Percentiles rank a stretch among this genome's conserved stretches.
Evolutionary conservation across 2,888 invertebrate genomes (phyloP).

Genomic region (Rhodophaea formosa): DNA sequence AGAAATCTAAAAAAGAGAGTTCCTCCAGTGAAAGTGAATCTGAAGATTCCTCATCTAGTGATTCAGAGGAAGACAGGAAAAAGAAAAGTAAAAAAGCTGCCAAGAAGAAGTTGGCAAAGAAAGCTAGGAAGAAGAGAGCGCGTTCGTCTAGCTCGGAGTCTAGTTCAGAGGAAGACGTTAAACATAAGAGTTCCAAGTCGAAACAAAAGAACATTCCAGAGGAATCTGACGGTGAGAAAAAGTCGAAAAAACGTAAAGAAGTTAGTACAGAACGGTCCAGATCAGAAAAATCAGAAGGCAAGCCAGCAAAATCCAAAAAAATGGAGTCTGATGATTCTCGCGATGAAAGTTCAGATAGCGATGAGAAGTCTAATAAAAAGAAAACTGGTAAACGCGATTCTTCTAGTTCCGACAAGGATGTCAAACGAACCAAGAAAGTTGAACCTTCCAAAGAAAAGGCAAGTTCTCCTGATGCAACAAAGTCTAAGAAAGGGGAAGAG

Average conservation of each 20-base stretch:
- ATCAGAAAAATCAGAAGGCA: conserved; percentile 60
- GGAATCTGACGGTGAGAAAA: conserved; percentile 70
- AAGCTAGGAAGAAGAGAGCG: conserved; percentile 68
- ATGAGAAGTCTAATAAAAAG: conserved; percentile 77
- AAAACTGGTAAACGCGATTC: conserved; percentile 69
- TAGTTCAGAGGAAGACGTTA: conserved; percentile 76
- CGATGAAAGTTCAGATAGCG: conserved; percentile 72
- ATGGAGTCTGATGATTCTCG: conserved; percentile 67
- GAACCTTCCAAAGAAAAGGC: conserved; percentile 62
- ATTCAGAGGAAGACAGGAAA: conserved; percentile 75
- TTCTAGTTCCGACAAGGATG: conserved; percentile 71
- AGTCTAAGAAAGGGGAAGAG: conserved; percentile 63
- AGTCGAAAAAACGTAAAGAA: conserved; percentile 69
- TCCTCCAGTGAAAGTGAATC: conserved; percentile 77
- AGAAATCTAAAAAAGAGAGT: conserved; percentile 71
- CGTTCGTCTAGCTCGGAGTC: conserved; percentile 76
- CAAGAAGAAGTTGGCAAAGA: conserved; percentile 72
- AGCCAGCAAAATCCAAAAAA: conserved; percentile 64
- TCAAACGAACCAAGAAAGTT: conserved; percentile 59
- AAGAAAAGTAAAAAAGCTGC: conserved; percentile 74
- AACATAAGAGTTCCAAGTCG: conserved; percentile 68
- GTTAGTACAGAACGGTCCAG: conserved; percentile 57
- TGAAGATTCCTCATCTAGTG: conserved; percentile 75
- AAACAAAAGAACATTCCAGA: conserved; percentile 76
- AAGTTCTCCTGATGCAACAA: conserved; percentile 62